Evolutionary conservation across 2,113 vertebrate species (phyloP), one percentile per base, ranked within the genome.

Genomic region (Gobio gobio): DNA sequence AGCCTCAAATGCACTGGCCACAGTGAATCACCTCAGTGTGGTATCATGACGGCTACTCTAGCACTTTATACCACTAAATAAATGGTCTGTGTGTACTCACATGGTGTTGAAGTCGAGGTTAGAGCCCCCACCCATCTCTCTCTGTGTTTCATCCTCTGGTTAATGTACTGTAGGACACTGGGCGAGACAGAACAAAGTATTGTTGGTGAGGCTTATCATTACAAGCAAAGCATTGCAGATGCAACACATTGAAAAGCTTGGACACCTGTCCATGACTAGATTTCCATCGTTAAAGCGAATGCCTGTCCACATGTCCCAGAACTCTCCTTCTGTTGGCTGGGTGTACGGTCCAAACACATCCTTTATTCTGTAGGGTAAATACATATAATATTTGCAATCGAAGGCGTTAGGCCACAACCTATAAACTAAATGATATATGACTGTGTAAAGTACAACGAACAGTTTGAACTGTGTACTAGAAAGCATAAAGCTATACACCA

Each of bases 231-330:
- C 20, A 26, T 2, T 47, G 40, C 13, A 80, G 43, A 24, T 43
- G 20, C 58, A 80, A 47, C 18, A 77, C 51, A 36, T 6, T 13
- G 33, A 56, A n/a, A 83, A 6, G 4, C 2, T 36, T 4, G 29
- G 36, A 20, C 47, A 49, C 98, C 98, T 98, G 95, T 97, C 98
- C 58, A 98, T 83, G 0, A 98, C 97, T 0, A 99, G 90, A 89
- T 99, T 98, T 45, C 98, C 97, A 0, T 99, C 97, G 0, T 99
- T 98, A 84, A 94, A 95, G 89, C 97, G 92, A n/a, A 99, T 85
- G 0, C 91, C 93, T 0, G 96, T 95, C 98, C 98, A 99, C 97
- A 98, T 99, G 89, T 99, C 98, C 98, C 97, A 99, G 81, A 95
- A 94, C 76, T 99, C 97, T 0, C 95, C 94, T 14, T 96, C 96